Conservation (phyloP, 2,797 vertebrate genomes). For the Sebastes alutus region DNA sequence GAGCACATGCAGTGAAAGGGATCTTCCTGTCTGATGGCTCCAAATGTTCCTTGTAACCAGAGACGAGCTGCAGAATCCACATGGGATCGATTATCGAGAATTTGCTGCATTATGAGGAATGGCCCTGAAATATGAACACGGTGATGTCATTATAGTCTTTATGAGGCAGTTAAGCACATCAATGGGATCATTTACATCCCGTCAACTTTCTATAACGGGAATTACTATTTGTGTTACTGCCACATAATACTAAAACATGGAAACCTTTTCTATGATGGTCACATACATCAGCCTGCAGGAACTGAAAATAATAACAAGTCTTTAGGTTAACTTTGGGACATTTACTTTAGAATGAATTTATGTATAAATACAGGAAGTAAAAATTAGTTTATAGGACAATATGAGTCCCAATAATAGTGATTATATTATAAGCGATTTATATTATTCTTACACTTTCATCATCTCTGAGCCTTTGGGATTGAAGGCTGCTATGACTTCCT, state of each 20-base stretch:
- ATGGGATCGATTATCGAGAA: constrained; percentile 29
- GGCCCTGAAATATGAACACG: constrained; percentile 2
- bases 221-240: neutral
- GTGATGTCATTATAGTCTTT: constrained; percentile 19
- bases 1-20: neutral
- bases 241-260: neutral
- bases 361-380: neutral
- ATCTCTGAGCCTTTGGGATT: neutral
- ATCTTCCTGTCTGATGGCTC: constrained; percentile 10
- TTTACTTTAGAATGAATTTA: neutral
- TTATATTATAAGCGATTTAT: neutral
- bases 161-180: neutral
- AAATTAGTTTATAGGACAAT: neutral
- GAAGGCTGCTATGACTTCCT: neutral
- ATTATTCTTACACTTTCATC: neutral
- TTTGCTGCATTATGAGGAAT: neutral
- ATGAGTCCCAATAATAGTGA: neutral
- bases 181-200: neutral
- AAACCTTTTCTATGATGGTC: neutral
- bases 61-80: neutral
- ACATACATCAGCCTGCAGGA: neutral
- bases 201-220: neutral
- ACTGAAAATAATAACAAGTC: neutral
- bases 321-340: neutral
- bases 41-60: constrained; percentile 21